Evolutionary conservation across 1,140 invertebrate genomes (phyloP).

Genomic region (Drosophila ercepeae): DNA sequence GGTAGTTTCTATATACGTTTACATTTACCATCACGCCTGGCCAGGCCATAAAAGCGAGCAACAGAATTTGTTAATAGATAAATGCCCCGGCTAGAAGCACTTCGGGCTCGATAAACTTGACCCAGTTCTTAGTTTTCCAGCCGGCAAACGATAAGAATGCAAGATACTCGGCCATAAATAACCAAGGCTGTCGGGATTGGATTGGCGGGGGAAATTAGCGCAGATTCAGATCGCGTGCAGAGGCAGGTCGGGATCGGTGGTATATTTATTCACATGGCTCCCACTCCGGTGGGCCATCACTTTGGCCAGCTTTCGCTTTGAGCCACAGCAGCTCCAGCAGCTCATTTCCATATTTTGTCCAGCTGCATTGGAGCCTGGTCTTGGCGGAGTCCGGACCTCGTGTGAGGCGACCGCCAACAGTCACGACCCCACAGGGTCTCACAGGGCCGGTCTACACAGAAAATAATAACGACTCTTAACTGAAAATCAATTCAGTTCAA

Average conservation of each 20-base stretch:
- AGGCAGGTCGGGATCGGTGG: neutral
- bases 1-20: neutral
- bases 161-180: slow-evolving; percentile 17
- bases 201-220: neutral
- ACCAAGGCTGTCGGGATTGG: slow-evolving; percentile 2
- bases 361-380: slow-evolving; percentile 33
- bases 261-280: slow-evolving; percentile 13
- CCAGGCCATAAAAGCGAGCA: slow-evolving; percentile 23
- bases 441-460: slow-evolving; percentile 11
- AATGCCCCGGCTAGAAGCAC: slow-evolving; percentile 10
- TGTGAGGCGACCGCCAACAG: slow-evolving; percentile 76
- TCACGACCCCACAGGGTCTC: slow-evolving; percentile 49
- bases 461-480: neutral
- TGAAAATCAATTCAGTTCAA: neutral
- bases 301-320: slow-evolving; percentile 61
- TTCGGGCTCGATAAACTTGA: slow-evolving; percentile 65
- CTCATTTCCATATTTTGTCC: slow-evolving; percentile 78
- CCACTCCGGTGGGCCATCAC: slow-evolving; percentile 31
- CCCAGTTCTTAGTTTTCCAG: slow-evolving; percentile 50
- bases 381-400: slow-evolving; percentile 28
- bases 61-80: slow-evolving; percentile 51
- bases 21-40: slow-evolving; percentile 1
- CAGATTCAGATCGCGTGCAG: slow-evolving; percentile 36
- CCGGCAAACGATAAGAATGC: slow-evolving; percentile 25
- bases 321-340: slow-evolving; percentile 6